These are phyloP conservation scores for Polydrusus pterygomalis DNA, from an alignment of 2,888 invertebrate species.

Conservation along the genomic window DNA sequence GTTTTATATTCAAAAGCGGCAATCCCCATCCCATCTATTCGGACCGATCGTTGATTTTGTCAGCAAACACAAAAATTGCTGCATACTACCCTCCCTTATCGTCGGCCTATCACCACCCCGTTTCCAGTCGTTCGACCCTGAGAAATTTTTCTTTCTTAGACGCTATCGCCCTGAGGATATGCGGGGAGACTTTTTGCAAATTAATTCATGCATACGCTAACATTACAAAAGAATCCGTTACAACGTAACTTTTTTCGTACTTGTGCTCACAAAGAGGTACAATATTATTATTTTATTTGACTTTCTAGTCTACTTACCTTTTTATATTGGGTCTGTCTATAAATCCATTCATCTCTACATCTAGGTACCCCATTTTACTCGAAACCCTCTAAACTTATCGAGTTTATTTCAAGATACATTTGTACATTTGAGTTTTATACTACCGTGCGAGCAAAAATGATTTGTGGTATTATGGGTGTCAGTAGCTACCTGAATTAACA, in stretches of 20 bases:
- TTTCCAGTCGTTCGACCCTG: slow-evolving; percentile 37
- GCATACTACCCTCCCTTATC: slow-evolving; percentile 56
- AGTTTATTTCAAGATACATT: too few relatives aligned
- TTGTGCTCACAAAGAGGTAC: too few relatives aligned
- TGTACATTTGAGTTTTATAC: too few relatives aligned
- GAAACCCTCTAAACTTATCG: too few relatives aligned
- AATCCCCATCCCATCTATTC: slow-evolving; percentile 50
- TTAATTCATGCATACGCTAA: slow-evolving; percentile 33
- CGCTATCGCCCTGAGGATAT: slow-evolving; percentile 36
- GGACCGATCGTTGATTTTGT: slow-evolving; percentile 57
- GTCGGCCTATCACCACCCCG: slow-evolving; percentile 51
- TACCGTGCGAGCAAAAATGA: too few relatives aligned
- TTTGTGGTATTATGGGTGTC: too few relatives aligned
- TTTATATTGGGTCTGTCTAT: too few relatives aligned
- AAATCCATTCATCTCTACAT: too few relatives aligned
- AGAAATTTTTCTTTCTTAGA: slow-evolving; percentile 47
- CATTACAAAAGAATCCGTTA: background rate
- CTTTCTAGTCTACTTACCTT: too few relatives aligned
- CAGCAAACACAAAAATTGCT: slow-evolving; percentile 57
- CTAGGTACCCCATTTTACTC: too few relatives aligned
- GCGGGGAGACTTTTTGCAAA: slow-evolving; percentile 47
- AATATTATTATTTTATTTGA: too few relatives aligned
- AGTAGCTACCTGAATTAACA: too few relatives aligned
- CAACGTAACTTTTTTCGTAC: background rate
- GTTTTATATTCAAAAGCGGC: slow-evolving; percentile 55